These are phyloP conservation scores for Agriopis leucophaearia DNA, from an alignment of 2,888 invertebrate genomes.

Conservation along the genomic window DNA sequence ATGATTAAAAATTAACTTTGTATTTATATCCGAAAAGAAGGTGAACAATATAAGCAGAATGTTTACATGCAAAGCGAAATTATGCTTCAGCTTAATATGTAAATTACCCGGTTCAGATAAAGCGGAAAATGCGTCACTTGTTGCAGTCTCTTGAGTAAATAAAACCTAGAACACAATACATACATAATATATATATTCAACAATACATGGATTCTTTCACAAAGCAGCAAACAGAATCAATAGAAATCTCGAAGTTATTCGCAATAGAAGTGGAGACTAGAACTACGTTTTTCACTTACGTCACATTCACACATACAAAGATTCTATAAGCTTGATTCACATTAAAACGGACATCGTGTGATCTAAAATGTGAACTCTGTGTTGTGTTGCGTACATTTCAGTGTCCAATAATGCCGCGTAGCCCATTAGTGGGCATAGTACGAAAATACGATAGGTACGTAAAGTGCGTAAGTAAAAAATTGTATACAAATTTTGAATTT, in stretches of 20 bases:
- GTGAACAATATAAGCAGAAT: neutral
- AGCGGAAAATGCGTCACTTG: conserved; percentile 3
- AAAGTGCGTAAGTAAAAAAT: no score
- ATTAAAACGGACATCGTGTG: neutral
- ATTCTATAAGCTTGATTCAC: conserved; percentile 3
- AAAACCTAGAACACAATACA: conserved; percentile 4
- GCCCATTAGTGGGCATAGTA: no score
- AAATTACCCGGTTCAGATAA: neutral
- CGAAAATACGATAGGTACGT: no score
- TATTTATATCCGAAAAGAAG: neutral
- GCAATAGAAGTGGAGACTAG: conserved; percentile 18
- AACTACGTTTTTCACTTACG: conserved; percentile 23
- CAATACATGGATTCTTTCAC: conserved; percentile 5
- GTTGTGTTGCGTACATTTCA: no score
- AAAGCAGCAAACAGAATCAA: neutral
- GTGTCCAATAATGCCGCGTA: no score
- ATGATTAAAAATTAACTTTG: neutral
- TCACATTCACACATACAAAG: conserved; percentile 8
- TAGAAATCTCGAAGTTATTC: conserved; percentile 17
- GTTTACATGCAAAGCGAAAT: no score
- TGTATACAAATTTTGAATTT: no score
- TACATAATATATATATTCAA: no score
- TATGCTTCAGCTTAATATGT: no score
- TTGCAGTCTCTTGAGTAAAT: conserved; percentile 6
- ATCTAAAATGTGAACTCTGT: neutral